These are phyloP conservation scores for Drosophila lini DNA, from an alignment of 1,140 invertebrate genomes.

Conservation along the genomic window DNA sequence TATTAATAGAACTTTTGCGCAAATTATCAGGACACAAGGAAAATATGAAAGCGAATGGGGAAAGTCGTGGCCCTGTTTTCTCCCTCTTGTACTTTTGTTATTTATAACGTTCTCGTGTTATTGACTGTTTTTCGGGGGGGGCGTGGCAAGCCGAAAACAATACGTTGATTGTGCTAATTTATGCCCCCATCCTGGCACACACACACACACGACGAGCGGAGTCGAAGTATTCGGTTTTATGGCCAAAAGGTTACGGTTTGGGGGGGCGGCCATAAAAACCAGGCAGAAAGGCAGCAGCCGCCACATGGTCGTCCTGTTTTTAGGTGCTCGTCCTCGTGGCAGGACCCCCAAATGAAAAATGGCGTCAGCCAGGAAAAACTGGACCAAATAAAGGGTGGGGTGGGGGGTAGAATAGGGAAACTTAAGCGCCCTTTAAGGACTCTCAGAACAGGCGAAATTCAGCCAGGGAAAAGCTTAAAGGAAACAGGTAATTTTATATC, in stretches of 20 bases:
- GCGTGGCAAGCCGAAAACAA: conserved; percentile 72
- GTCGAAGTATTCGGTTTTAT: conserved; percentile 70
- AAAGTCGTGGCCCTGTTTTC: background rate
- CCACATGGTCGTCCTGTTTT: conserved; percentile 71
- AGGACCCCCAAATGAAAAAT: conserved; percentile 67
- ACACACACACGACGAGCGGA: conserved; percentile 6
- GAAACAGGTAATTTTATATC: background rate
- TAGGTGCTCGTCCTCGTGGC: conserved; percentile 55
- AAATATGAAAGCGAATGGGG: conserved; percentile 57
- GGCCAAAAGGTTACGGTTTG: conserved; percentile 71
- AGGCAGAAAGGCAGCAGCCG: conserved; percentile 50
- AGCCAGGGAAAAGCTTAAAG: background rate
- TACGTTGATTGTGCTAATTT: conserved; percentile 83
- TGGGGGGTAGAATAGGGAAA: background rate
- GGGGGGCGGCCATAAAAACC: conserved; percentile 67
- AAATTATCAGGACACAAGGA: conserved; percentile 69
- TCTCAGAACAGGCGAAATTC: background rate
- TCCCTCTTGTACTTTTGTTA: conserved; percentile 69
- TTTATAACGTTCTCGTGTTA: conserved; percentile 81
- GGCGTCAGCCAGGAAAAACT: conserved; percentile 64
- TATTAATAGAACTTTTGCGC: conserved; percentile 82
- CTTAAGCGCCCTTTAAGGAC: conserved; percentile 12
- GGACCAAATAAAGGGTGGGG: conserved; percentile 19
- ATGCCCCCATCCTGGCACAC: conserved; percentile 51
- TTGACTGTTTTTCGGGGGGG: conserved; percentile 58